Conservation (phyloP, 2,797 vertebrate species). For the Sebastes cheni region DNA sequence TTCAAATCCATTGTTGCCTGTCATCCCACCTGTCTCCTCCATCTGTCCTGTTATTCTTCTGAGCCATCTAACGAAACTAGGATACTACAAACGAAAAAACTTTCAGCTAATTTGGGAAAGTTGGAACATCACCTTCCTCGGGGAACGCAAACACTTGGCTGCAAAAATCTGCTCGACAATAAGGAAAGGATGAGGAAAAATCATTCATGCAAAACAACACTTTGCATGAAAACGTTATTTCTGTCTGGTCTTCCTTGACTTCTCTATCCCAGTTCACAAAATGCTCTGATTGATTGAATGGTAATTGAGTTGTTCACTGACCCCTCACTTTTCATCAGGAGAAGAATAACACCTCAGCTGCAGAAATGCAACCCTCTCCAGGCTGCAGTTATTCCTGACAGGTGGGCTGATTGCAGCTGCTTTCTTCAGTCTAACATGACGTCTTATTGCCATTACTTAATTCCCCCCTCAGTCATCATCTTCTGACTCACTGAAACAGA, state of each 20-base stretch:
- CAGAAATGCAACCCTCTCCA: slow-evolving; percentile 40
- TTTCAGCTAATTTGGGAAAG: slow-evolving; percentile 15
- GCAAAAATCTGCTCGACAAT: not conserved
- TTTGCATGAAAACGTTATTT: slow-evolving; percentile 31
- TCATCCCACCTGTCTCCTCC: slow-evolving; percentile 54
- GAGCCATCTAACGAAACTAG: slow-evolving; percentile 18
- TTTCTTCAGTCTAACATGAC: slow-evolving; percentile 65
- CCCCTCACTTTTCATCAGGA: slow-evolving; percentile 65
- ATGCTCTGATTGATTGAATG: slow-evolving; percentile 55
- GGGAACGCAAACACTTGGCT: not conserved
- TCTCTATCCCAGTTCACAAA: slow-evolving; percentile 18
- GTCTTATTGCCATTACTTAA: slow-evolving; percentile 64
- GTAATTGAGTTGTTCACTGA: slow-evolving; percentile 64
- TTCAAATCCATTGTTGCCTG: slow-evolving; percentile 43
- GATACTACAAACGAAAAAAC: slow-evolving; percentile 21
- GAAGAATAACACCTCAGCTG: slow-evolving; percentile 52
- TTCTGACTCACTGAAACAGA: slow-evolving; percentile 40
- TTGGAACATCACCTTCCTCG: slow-evolving; percentile 1
- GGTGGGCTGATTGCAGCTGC: slow-evolving; percentile 66
- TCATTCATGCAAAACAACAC: slow-evolving; percentile 8
- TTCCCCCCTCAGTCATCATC: slow-evolving; percentile 57
- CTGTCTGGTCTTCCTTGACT: slow-evolving; percentile 11
- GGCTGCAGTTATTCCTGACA: slow-evolving; percentile 63
- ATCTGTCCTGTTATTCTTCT: slow-evolving; percentile 44
- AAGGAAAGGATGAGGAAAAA: not conserved